Evolutionary conservation across 1,140 invertebrate genomes (phyloP).

Genomic region (Heliconius eleuchia): DNA sequence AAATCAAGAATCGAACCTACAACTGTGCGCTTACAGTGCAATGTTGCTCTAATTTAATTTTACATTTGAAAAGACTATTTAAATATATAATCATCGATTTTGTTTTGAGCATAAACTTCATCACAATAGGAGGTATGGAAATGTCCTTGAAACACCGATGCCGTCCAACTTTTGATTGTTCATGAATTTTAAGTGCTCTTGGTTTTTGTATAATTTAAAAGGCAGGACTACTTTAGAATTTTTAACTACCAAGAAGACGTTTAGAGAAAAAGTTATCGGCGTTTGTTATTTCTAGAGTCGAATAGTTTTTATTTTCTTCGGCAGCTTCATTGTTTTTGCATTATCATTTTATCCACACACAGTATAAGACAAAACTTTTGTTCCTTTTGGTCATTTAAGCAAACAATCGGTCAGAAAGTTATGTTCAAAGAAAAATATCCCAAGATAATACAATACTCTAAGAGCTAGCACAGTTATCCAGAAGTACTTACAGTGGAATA

Average conservation of each 20-base stretch:
- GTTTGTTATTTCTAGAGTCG: constrained; percentile 20
- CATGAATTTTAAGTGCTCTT: constrained; percentile 47
- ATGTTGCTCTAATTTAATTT: background rate
- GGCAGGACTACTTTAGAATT: constrained; percentile 31
- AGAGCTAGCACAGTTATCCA: constrained; percentile 14
- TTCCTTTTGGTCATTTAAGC: background rate
- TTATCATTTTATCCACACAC: too few species aligned
- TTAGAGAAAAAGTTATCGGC: constrained; percentile 29
- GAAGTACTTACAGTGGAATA: constrained; percentile 28
- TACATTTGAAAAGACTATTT: background rate
- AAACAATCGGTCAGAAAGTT: background rate
- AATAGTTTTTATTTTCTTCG: constrained; percentile 11
- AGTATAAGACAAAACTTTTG: background rate
- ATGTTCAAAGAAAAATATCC: constrained; percentile 5
- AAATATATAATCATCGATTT: constrained; percentile 6
- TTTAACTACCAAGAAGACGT: constrained; percentile 26
- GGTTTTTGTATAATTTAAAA: constrained; percentile 41
- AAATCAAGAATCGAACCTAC: too few species aligned
- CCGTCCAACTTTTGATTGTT: constrained; percentile 43
- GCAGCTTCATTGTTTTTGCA: background rate
- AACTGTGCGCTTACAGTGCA: too few species aligned
- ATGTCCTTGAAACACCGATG: constrained; percentile 39
- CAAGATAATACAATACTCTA: constrained; percentile 9
- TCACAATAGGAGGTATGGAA: constrained; percentile 35
- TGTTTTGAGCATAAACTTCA: constrained; percentile 22